These are phyloP conservation scores for Phalacrocorax pelagicus DNA, from an alignment of 2,113 vertebrate genomes.

Conservation along the genomic window DNA sequence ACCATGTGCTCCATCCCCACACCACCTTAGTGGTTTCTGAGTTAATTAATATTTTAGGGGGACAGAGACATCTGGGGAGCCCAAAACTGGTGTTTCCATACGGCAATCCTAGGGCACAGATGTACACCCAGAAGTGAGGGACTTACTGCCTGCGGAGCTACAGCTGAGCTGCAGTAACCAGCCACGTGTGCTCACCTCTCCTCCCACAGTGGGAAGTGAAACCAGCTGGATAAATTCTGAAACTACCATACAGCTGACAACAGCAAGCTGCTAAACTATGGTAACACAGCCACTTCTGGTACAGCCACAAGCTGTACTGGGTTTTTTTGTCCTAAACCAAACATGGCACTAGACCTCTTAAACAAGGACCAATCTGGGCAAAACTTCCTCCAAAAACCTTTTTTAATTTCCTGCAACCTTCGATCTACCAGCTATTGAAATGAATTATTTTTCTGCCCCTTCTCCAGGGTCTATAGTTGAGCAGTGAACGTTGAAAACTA, in stretches of 20 bases:
- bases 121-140: not conserved
- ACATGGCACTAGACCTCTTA: not conserved
- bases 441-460: not conserved
- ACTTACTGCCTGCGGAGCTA: not conserved
- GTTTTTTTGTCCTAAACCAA: not conserved
- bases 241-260: not conserved
- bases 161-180: not conserved
- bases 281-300: not conserved
- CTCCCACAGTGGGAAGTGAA: not conserved
- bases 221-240: not conserved
- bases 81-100: not conserved
- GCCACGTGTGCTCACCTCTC: not conserved
- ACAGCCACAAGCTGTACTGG: not conserved
- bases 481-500: not conserved
- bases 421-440: not conserved
- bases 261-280: accelerated
- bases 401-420: not conserved
- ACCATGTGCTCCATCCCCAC: not conserved
- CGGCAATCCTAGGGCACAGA: not conserved
- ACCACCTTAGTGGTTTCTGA: not conserved
- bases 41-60: not conserved
- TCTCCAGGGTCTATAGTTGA: not conserved
- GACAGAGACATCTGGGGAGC: not conserved
- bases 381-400: not conserved
- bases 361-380: not conserved